Evolutionary conservation across 2,797 vertebrate genomes (phyloP), one percentile per base, ranked within the genome.

Genomic region (Adrianichthys oophorus): DNA sequence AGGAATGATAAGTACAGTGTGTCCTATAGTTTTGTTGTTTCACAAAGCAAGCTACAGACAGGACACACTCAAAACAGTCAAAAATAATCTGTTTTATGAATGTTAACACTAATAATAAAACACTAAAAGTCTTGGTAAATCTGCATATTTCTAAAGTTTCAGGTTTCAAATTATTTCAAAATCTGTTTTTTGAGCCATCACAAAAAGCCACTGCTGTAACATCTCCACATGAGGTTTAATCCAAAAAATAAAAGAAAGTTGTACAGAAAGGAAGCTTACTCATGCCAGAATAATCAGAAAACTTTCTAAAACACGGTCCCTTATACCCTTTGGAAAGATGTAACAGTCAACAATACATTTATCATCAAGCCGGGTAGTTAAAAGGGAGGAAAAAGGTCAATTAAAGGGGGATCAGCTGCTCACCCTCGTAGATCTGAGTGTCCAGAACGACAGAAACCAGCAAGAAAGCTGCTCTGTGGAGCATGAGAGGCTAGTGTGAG

Each of bases 401-500:
- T 70, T 68, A 85, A 85, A 72, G 79, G 41, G 60, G 56, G 65
- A 50, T 1, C 60, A 74, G 65, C 79, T 76, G 85, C 88, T 81
- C 53, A 86, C 87, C 91, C 80, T 82, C 79, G 87, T 84, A 72
- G 86, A 81, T 85, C 76, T 70, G 26, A 62, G 78, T 78, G 51
- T 66, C 45, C 56, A 65, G 74, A 68, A 70, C 65, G 69, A 83
- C 48, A 15, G 17, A 85, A 76, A 80, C 84, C 74, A 60, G 41
- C 13, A 63, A 75, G 79, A 80, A 78, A 79, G 74, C 80, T 32
- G n/a, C 80, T 85, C 76, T 82, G 79, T 76, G 75, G 82, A 91
- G 89, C 88, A 79, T 79, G 79, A 87, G 83, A 84, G 88, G 84
- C 87, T 85, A 85, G 91, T 52, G 61, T 84, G 87, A 90, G 90